Evolutionary conservation across 2,888 invertebrate genomes (phyloP).

Genomic region (Cylindroiulus punctatus): DNA sequence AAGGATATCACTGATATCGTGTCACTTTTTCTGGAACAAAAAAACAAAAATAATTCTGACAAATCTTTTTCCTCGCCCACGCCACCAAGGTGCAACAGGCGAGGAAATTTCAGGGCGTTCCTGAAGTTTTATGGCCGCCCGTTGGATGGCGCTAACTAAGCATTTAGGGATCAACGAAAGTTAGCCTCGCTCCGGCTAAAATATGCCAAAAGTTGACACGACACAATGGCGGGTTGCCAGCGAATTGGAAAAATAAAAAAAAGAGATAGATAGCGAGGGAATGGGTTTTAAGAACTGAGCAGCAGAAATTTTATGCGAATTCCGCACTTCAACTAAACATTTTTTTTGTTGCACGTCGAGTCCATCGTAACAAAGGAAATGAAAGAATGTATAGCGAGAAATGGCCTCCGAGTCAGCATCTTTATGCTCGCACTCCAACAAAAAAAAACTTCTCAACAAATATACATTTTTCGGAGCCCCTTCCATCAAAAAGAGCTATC

Average conservation of each 20-base stretch:
- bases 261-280: slow-evolving; percentile 49
- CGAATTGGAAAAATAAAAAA: not conserved
- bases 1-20: too few relatives aligned
- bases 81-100: not conserved
- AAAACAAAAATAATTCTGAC: too few relatives aligned
- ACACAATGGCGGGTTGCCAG: slow-evolving; percentile 34
- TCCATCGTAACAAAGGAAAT: slow-evolving; percentile 44
- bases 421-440: not conserved
- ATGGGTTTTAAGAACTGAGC: slow-evolving; percentile 48
- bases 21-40: too few relatives aligned
- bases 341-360: slow-evolving; percentile 15
- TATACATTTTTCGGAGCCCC: slow-evolving; percentile 28
- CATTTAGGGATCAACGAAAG: not conserved
- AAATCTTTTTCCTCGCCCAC: slow-evolving; percentile 3
- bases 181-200: slow-evolving; percentile 17
- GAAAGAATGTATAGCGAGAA: slow-evolving; percentile 48
- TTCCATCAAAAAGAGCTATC: slow-evolving; percentile 38
- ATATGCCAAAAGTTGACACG: slow-evolving; percentile 10
- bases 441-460: not conserved
- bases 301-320: slow-evolving; percentile 52
- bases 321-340: slow-evolving; percentile 48
- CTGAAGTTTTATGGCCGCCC: not conserved
- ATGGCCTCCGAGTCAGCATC: slow-evolving; percentile 5
- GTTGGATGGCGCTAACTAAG: not conserved
- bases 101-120: not conserved